Conservation (phyloP, 2,113 vertebrate species). For the Laticauda laticaudata region DNA sequence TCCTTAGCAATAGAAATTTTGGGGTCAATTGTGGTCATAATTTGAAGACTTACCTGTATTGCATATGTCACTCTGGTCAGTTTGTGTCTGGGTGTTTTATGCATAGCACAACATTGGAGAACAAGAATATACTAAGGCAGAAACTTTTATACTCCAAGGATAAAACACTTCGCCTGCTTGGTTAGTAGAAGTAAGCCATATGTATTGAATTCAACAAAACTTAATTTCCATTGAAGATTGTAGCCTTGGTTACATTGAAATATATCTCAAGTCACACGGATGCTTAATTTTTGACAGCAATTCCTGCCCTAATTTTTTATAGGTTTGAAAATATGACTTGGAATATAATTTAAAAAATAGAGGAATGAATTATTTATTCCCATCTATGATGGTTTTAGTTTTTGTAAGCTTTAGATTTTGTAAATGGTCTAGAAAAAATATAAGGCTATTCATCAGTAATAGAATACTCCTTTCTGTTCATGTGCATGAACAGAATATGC, state of each 20-base stretch:
- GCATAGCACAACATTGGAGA: not conserved
- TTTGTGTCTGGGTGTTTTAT: not conserved
- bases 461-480: not conserved
- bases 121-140: not conserved
- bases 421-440: not conserved
- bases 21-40: not conserved
- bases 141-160: not conserved
- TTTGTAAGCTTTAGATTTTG: not conserved
- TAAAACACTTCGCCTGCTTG: not conserved
- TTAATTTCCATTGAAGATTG: not conserved
- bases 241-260: not conserved
- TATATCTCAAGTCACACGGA: not conserved
- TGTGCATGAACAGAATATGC: too few species aligned
- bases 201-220: not conserved
- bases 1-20: not conserved
- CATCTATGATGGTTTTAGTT: rapidly evolving
- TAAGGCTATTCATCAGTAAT: slow-evolving; percentile 1
- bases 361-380: not conserved
- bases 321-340: not conserved
- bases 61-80: not conserved
- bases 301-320: not conserved
- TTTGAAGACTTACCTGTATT: not conserved
- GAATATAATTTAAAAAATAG: not conserved
- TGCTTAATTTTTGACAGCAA: not conserved
- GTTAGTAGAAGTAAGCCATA: not conserved